Conservation (phyloP, 2,113 vertebrate species). For the Sapajus apella region DNA sequence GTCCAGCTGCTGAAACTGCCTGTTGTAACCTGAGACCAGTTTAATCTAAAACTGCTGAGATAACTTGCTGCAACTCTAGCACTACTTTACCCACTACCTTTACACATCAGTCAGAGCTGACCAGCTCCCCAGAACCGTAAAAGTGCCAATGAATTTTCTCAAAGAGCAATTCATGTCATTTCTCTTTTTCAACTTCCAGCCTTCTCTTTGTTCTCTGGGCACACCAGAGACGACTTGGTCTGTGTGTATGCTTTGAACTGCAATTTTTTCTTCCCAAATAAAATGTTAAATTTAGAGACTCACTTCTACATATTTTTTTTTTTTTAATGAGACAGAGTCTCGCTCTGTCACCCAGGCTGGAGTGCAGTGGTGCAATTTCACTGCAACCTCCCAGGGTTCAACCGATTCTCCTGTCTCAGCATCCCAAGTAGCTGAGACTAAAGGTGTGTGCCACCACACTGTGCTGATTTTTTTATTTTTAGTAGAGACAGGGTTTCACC, state of each 20-base stretch:
- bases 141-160: not conserved
- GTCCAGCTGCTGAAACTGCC: not conserved
- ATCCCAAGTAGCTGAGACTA: no score
- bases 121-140: not conserved
- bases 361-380: no score
- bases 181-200: not conserved
- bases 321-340: no score
- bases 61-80: not conserved
- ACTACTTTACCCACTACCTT: not conserved
- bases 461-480: no score
- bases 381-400: no score
- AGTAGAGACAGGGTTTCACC: no score
- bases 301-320: not conserved
- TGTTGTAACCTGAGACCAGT: not conserved
- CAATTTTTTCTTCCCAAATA: not conserved
- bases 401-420: no score
- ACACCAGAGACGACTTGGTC: not conserved
- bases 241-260: not conserved
- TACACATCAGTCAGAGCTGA: not conserved
- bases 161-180: not conserved
- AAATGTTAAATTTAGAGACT: not conserved
- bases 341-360: no score
- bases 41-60: not conserved
- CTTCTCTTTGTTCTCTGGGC: not conserved
- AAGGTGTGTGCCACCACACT: no score